Percentiles rank a stretch among this genome's conserved stretches.
Conservation (phyloP, 2,888 invertebrate genomes). For the Noctua comes region DNA sequence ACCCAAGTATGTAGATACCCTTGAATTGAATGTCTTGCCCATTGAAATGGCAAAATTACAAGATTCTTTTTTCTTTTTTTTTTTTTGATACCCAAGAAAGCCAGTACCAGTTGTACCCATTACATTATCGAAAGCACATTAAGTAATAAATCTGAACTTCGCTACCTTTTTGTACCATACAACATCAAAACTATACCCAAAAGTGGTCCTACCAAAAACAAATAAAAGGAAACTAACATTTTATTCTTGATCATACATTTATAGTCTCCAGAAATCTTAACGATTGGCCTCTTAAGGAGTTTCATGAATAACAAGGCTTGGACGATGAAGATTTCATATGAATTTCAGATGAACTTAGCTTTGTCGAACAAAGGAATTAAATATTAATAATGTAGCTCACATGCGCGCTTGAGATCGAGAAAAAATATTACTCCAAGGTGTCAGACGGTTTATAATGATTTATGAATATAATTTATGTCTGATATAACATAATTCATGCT, state of each 20-base stretch:
- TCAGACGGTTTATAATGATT: slow-evolving; percentile 42
- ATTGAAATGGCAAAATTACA: slow-evolving; percentile 15
- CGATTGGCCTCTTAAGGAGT: slow-evolving; percentile 49
- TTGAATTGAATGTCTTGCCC: slow-evolving; percentile 3
- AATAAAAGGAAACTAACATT: slow-evolving; percentile 32
- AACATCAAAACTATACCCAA: slow-evolving; percentile 44
- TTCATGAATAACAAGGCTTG: slow-evolving; percentile 52
- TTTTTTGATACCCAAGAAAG: no score
- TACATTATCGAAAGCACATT: slow-evolving; percentile 30
- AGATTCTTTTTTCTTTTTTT: no score
- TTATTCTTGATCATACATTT: slow-evolving; percentile 46
- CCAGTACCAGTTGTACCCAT: neutral
- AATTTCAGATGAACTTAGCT: slow-evolving; percentile 60
- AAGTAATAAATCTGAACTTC: slow-evolving; percentile 32
- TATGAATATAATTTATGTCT: slow-evolving; percentile 35
- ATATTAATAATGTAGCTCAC: slow-evolving; percentile 59
- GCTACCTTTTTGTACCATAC: slow-evolving; percentile 25
- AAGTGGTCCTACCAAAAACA: slow-evolving; percentile 21
- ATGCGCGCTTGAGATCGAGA: slow-evolving; percentile 24
- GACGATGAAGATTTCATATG: slow-evolving; percentile 56
- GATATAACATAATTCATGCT: slow-evolving; percentile 19
- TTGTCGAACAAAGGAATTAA: slow-evolving; percentile 64
- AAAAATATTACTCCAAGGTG: slow-evolving; percentile 46
- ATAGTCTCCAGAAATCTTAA: slow-evolving; percentile 47
- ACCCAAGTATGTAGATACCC: neutral